Conservation (phyloP, 1,140 invertebrate genomes). For the Lanistes nyassanus region DNA sequence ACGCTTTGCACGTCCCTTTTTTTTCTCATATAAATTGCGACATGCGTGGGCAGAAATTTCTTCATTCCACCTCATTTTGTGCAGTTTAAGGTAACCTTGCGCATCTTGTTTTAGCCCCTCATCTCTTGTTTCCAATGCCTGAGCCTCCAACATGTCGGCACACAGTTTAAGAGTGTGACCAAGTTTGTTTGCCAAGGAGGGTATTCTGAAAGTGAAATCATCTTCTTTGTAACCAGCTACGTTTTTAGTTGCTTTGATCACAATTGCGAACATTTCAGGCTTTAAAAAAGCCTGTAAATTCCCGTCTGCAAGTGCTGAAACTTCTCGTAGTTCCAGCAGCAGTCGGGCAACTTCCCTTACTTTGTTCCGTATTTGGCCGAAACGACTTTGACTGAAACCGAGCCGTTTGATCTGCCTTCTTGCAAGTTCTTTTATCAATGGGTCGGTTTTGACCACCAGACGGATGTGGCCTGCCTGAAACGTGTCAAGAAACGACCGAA, state of each 20-base stretch:
- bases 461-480: background rate
- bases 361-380: too few relatives aligned
- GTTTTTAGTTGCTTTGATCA: background rate
- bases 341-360: conserved; percentile 21
- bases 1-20: background rate
- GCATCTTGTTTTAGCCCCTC: background rate
- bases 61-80: conserved; percentile 18
- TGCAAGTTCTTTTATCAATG: conserved; percentile 14
- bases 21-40: conserved; percentile 5
- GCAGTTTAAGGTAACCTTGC: conserved; percentile 1
- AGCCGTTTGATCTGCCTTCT: too few relatives aligned
- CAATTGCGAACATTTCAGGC: background rate
- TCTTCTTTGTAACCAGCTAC: background rate
- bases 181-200: conserved; percentile 6
- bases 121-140: conserved; percentile 7
- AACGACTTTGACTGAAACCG: too few relatives aligned
- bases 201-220: background rate
- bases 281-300: conserved; percentile 2
- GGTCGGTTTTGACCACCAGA: conserved; percentile 17
- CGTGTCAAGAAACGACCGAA: conserved; percentile 14
- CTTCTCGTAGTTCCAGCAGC: conserved; percentile 1
- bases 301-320: background rate
- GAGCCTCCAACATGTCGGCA: conserved; percentile 3
- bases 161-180: conserved; percentile 10
- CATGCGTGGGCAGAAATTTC: conserved; percentile 14